Conservation (phyloP, 2,113 vertebrate genomes). For the Vulpes vulpes region DNA sequence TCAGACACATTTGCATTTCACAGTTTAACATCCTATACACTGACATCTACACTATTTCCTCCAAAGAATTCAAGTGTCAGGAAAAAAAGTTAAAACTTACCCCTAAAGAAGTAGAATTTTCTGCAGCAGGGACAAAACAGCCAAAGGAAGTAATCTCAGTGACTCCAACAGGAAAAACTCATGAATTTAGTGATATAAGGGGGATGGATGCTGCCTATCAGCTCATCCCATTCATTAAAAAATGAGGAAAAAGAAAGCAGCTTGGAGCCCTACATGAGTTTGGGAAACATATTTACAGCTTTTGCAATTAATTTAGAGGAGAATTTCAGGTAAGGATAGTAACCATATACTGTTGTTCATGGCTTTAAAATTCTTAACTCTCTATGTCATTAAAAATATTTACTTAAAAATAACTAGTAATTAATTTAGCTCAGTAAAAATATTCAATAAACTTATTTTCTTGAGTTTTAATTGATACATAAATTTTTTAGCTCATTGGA, state of each 20-base stretch:
- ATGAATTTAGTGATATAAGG: not conserved
- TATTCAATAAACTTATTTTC: slow-evolving; percentile 63
- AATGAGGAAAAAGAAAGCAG: not conserved
- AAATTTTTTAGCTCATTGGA: slow-evolving; percentile 64
- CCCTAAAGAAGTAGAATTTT: not conserved
- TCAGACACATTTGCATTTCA: not conserved
- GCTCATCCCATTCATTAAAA: not conserved
- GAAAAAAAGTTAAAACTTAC: slow-evolving; percentile 10
- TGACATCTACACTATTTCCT: not conserved
- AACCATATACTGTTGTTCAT: not conserved
- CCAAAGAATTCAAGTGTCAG: not conserved
- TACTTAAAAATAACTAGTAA: slow-evolving; percentile 39
- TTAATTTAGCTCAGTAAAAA: slow-evolving; percentile 70
- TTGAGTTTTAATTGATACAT: slow-evolving; percentile 71
- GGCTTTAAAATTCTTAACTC: not conserved
- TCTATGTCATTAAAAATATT: slow-evolving; percentile 47
- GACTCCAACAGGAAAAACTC: not conserved
- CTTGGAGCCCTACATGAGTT: not conserved
- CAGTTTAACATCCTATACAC: not conserved
- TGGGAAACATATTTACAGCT: not conserved
- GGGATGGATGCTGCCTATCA: not conserved
- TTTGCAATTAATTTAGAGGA: slow-evolving; percentile 1
- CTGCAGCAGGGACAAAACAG: not conserved
- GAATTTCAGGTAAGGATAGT: not conserved
- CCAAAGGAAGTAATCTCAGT: not conserved